These are phyloP conservation scores for Cantharis rufa DNA, from an alignment of 2,888 invertebrate genomes.

Conservation along the genomic window DNA sequence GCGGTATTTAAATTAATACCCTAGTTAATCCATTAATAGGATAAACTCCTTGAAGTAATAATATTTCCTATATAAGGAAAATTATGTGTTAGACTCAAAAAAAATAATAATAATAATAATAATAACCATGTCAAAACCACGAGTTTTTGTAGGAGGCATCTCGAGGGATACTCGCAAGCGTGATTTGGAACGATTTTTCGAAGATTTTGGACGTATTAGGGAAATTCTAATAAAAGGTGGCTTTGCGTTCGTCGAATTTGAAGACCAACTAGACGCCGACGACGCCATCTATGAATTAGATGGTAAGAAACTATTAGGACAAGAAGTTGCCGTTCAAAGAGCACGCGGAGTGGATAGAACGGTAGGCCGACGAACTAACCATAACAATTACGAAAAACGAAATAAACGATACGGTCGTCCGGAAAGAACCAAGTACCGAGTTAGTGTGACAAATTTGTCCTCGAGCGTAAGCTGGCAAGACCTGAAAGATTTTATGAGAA, in stretches of 20 bases:
- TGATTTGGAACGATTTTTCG: slow-evolving; percentile 81
- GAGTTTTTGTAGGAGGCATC: slow-evolving; percentile 79
- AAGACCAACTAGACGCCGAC: slow-evolving; percentile 96
- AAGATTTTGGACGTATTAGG: slow-evolving; percentile 76
- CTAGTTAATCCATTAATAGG: too few relatives aligned
- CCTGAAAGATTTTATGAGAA: slow-evolving; percentile 99
- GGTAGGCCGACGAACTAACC: slow-evolving; percentile 54
- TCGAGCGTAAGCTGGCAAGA: slow-evolving; percentile 99
- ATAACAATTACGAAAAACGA: not conserved
- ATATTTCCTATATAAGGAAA: too few relatives aligned
- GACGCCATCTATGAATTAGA: slow-evolving; percentile 99
- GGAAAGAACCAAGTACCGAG: slow-evolving; percentile 94
- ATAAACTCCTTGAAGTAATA: too few relatives aligned
- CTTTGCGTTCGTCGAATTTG: slow-evolving; percentile 92
- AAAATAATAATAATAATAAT: too few relatives aligned
- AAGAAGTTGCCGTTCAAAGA: slow-evolving; percentile 74
- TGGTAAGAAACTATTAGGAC: slow-evolving; percentile 94
- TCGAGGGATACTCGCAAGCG: slow-evolving; percentile 76
- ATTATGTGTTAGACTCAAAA: too few relatives aligned
- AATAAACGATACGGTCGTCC: slow-evolving; percentile 84
- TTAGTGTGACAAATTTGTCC: slow-evolving; percentile 97
- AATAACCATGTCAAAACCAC: slow-evolving; percentile 43
- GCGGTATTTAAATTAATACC: too few relatives aligned
- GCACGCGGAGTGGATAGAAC: slow-evolving; percentile 73
- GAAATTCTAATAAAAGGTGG: slow-evolving; percentile 82